Conservation (phyloP, 2,113 vertebrate species). For the Choloepus hoffmanni region DNA sequence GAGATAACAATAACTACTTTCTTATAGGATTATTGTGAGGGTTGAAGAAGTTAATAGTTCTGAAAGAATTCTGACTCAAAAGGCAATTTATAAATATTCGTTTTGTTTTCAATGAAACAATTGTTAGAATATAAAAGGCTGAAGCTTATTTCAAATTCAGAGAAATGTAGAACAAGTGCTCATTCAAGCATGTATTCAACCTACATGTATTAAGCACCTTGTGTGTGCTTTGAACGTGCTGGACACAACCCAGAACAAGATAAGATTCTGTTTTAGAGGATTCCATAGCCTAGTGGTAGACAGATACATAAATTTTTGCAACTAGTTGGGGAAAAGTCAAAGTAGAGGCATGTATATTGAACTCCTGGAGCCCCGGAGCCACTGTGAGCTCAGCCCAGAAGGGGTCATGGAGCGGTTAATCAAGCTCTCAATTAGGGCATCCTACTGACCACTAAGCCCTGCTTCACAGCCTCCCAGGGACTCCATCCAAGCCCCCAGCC, state of each 20-base stretch:
- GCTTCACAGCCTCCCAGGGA: slow-evolving; percentile 39
- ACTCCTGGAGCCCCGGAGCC: not conserved
- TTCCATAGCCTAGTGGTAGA: not conserved
- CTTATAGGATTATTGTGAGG: not conserved
- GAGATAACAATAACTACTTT: not conserved
- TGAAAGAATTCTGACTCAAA: not conserved
- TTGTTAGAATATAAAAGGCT: not conserved
- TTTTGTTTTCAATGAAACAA: slow-evolving; percentile 27
- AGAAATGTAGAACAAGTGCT: not conserved
- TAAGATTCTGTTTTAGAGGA: not conserved
- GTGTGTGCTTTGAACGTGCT: not conserved
- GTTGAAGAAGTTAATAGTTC: not conserved
- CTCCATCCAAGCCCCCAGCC: slow-evolving; percentile 43
- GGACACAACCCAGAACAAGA: not conserved
- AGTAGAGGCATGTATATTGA: not conserved
- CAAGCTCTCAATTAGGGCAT: not conserved
- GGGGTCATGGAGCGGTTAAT: not conserved
- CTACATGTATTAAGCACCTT: not conserved
- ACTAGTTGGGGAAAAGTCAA: not conserved
- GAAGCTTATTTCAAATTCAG: not conserved
- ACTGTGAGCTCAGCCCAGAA: not conserved
- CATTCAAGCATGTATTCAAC: not conserved
- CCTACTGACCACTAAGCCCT: slow-evolving; percentile 44
- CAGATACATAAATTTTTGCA: not conserved
- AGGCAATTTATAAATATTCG: not conserved